phyloP scores from a whole-genome alignment of 2,113 vertebrate species.

The Labrus mixtus region DNA sequence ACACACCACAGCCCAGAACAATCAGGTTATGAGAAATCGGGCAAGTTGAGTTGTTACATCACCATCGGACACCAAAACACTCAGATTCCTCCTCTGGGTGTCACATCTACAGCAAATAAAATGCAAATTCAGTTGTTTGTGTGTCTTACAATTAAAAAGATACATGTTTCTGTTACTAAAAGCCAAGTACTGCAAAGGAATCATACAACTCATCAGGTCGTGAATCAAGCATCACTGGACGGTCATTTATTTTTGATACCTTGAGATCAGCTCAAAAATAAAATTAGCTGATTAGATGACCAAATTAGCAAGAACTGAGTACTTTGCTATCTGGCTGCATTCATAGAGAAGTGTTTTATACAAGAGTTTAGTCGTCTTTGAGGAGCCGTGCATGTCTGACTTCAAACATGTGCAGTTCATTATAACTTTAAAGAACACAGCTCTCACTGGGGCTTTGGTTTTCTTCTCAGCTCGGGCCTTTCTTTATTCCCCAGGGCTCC shows the following conservation, averaged over 20 bases:
- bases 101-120: slow-evolving; percentile 1
- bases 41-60: too few relatives aligned
- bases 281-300: background rate
- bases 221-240: background rate
- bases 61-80: too few relatives aligned
- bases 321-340: background rate
- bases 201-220: background rate
- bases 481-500: slow-evolving; percentile 11
- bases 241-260: background rate
- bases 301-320: background rate
- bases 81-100: background rate
- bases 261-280: background rate
- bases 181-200: background rate
- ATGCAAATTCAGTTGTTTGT: background rate
- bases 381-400: slow-evolving; percentile 17
- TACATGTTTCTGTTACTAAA: too few relatives aligned
- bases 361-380: slow-evolving; percentile 22
- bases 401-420: slow-evolving; percentile 54
- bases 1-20: background rate
- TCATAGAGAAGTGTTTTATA: slow-evolving; percentile 1
- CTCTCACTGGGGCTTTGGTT: slow-evolving; percentile 45
- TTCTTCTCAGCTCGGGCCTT: slow-evolving; percentile 22
- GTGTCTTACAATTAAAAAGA: background rate
- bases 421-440: slow-evolving; percentile 54
- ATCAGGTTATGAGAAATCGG: slow-evolving; percentile 3